Evolutionary conservation across 2,888 invertebrate species (phyloP), one percentile per base, ranked within the genome.

Genomic region (Drosophila putrida): DNA sequence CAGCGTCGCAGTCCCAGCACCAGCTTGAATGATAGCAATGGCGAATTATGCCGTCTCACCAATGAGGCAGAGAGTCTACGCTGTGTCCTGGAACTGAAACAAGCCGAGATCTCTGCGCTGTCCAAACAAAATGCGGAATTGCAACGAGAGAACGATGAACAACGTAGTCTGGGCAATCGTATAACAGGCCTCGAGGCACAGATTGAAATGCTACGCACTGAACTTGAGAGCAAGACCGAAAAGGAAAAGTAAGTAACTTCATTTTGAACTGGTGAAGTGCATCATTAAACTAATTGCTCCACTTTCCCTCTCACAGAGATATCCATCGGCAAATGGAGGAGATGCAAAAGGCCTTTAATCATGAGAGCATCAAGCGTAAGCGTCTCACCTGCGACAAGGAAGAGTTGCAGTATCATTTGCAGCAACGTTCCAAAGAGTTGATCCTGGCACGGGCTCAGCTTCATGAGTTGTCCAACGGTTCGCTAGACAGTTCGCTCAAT

Each of bases 81-180:
- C 74, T 95, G 96, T 38, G 98, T 98, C 4, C 93, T 98, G 68
- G 98, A 98, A 84, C 93, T 98, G 89, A 96, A 97, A 89, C 97
- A 97, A 90, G 95, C 95, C 27, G 98, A 98, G 93, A 95, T 97
- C 88, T 95, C 95, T 0, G 95, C 96, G 15, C 93, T 98, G 50
- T 94, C 95, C 47, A 95, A 95, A 85, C 94, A 95, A 62, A 94
- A 95, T 63, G 94, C 95, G 27, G 95, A 96, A 82, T 93, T 96
- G 57, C 93, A 94, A 43, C 94, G 95, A 31, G 96, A 96, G 90
- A 95, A 96, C 11, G 97, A 97, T 83, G 94, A 95, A 62, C 94
- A 98, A 74, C 95, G 95, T 20, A 93, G 94, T 0, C 94, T 96
- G 0, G 94, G 96, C 90, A 95, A 96, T 36, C 96, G 95, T 75